Conservation (phyloP, 2,888 invertebrate species). For the Oligia strigilis region DNA sequence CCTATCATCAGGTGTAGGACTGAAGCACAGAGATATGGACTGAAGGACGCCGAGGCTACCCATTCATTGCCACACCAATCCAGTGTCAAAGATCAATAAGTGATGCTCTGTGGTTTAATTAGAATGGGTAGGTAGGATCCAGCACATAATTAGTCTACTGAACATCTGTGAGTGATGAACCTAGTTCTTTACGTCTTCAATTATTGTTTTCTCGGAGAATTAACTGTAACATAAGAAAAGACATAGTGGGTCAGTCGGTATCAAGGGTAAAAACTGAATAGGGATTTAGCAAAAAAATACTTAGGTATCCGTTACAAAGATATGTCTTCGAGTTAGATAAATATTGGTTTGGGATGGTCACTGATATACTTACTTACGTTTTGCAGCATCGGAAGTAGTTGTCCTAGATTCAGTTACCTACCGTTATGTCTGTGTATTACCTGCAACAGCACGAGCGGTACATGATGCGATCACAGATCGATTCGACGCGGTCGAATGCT, state of each 20-base stretch:
- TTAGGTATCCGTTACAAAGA: not conserved
- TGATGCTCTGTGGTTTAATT: not conserved
- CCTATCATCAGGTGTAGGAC: not conserved
- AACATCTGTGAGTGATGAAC: not conserved
- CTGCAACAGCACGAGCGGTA: slow-evolving; percentile 61
- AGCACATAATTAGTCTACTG: not conserved
- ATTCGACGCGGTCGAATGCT: slow-evolving; percentile 74
- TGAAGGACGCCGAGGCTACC: not conserved
- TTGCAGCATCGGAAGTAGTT: slow-evolving; percentile 59
- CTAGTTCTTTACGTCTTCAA: not conserved
- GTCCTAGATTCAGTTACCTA: slow-evolving; percentile 71
- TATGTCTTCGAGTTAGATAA: not conserved
- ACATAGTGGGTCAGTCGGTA: not conserved
- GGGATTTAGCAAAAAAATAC: not conserved
- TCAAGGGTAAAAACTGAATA: not conserved
- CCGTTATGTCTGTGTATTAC: slow-evolving; percentile 70
- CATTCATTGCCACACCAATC: not conserved
- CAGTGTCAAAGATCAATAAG: slow-evolving; percentile 5
- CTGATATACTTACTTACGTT: slow-evolving; percentile 21
- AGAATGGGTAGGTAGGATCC: not conserved
- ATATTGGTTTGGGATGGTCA: not conserved
- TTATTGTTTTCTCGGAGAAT: not conserved
- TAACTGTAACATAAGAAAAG: not conserved
- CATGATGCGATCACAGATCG: slow-evolving; percentile 70
- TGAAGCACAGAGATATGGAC: not conserved